Base-by-base conservation (phyloP, 2,888 invertebrate species). In the Spisula subtruncata region DNA sequence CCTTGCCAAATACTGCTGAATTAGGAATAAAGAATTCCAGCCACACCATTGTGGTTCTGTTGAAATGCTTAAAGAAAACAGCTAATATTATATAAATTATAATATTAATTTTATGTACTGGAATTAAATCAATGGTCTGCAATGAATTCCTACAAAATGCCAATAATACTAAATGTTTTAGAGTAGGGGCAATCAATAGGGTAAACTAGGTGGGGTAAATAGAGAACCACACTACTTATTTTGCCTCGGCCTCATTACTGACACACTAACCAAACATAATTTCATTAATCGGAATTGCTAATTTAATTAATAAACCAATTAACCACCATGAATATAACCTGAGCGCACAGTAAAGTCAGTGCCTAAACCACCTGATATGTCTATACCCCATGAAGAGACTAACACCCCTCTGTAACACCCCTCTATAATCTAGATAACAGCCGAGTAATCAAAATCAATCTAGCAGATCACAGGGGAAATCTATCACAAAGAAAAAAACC, bases 291-390 rank as follows among this genome's bases (percentile, higher is more conserved):
- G n/a, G 8, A 35, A 35, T 75, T 75, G 75, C 35, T 75, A 75
- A 75, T 75, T 32, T 32, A 32, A 75, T 75, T 75, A 75, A 75
- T 16, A 75, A 75, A 35, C 75, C 75, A 75, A 75, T 75, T 75
- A 75, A 14, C 71, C 75, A 35, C 2, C 18, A 32, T 0, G 25
- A 2, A 41, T 41, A 5, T 66, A 75, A 16, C 18, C 41, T 5
- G 32, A 32, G 16, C 29, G 35, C 32, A 75, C 35, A 75, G 75
- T 75, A 32, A n/a, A n/a, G 75, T 75, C 25, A 25, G 41, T 41
- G 32, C 18, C 32, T 29, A 18, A 75, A 32, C 75, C 75, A 75
- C 32, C 75, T 75, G 75, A 75, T 75, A 1, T 12, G 4, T 35
- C 35, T 35, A 32, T 18, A 75, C 35, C 29, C 35, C 32, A 75